phyloP scores from a whole-genome alignment of 2,888 invertebrate genomes.

The Prosopocoilus inquinatus region DNA sequence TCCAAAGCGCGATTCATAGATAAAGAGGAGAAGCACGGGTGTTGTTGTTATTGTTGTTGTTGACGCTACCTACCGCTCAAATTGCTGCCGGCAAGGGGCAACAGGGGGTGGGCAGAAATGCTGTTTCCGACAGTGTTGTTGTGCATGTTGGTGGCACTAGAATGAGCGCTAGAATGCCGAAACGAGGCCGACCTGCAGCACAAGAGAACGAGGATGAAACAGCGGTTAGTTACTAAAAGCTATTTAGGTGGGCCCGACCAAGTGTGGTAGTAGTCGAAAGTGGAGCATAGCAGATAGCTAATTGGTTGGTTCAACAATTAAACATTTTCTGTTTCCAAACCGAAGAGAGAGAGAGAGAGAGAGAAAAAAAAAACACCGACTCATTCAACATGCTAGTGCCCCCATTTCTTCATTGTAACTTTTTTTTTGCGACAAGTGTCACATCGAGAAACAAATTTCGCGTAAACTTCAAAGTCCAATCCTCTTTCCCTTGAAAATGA shows the following conservation, averaged over 20 bases:
- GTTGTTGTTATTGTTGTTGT: too few species aligned
- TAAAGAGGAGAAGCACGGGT: background rate
- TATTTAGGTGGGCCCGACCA: conserved; percentile 21
- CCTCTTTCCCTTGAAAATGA: conserved; percentile 54
- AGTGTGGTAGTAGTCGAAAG: too few species aligned
- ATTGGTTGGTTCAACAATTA: conserved; percentile 19
- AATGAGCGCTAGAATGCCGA: conserved; percentile 75
- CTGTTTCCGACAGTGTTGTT: conserved; percentile 76
- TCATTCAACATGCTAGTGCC: conserved; percentile 7
- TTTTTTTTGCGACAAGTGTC: background rate
- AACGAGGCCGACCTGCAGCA: conserved; percentile 92
- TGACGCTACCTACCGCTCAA: conserved; percentile 55
- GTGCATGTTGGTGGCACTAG: conserved; percentile 66
- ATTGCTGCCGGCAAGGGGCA: conserved; percentile 73
- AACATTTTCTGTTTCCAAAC: conserved; percentile 16
- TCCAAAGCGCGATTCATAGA: background rate
- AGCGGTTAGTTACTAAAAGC: conserved; percentile 32
- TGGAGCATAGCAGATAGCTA: conserved; percentile 44
- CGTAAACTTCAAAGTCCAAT: conserved; percentile 40
- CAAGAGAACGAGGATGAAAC: conserved; percentile 50
- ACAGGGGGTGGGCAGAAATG: conserved; percentile 91
- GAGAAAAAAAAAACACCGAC: background rate
- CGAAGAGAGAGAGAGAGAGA: conserved; percentile 1
- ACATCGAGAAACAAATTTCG: conserved; percentile 1
- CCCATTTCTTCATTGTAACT: background rate